phyloP scores from a whole-genome alignment of 1,140 invertebrate genomes.

The Drosophila bipectinata region DNA sequence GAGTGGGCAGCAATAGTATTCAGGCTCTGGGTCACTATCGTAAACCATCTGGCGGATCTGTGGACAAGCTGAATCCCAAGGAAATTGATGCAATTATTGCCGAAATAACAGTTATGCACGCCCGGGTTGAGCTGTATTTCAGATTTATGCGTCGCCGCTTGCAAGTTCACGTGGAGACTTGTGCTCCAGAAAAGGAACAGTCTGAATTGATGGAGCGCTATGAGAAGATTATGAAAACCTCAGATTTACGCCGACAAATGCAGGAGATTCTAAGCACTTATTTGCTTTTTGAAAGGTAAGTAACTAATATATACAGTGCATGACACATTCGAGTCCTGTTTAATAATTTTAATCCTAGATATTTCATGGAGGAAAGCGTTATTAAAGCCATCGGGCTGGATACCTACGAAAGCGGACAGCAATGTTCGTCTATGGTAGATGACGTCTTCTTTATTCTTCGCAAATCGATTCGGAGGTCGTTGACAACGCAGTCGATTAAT shows the following conservation, averaged over 20 bases:
- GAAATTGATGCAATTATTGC: constrained; percentile 94
- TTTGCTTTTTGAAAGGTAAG: constrained; percentile 93
- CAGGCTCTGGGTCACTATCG: constrained; percentile 82
- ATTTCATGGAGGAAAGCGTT: constrained; percentile 98
- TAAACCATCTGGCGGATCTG: constrained; percentile 82
- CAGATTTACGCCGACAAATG: constrained; percentile 92
- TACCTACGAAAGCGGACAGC: constrained; percentile 87
- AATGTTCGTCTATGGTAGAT: constrained; percentile 97
- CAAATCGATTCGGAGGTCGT: constrained; percentile 95
- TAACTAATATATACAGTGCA: neutral
- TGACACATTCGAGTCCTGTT: no score
- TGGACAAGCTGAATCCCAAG: constrained; percentile 91
- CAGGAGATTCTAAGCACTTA: constrained; percentile 96
- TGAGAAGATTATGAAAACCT: constrained; percentile 89
- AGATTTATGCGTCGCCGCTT: constrained; percentile 93
- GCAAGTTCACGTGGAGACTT: constrained; percentile 89
- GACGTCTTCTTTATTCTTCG: constrained; percentile 99
- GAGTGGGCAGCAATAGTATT: constrained; percentile 42
- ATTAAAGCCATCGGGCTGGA: constrained; percentile 97
- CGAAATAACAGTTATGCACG: constrained; percentile 96
- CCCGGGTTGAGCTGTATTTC: constrained; percentile 95
- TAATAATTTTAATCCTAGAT: constrained; percentile 84
- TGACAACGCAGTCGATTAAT: constrained; percentile 96
- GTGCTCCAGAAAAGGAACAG: constrained; percentile 84
- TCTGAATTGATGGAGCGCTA: constrained; percentile 86